Percentiles rank a stretch among this genome's conserved stretches.
These are phyloP conservation scores for Chrysemys picta DNA, from an alignment of 2,113 vertebrate genomes.

Conservation along the genomic window DNA sequence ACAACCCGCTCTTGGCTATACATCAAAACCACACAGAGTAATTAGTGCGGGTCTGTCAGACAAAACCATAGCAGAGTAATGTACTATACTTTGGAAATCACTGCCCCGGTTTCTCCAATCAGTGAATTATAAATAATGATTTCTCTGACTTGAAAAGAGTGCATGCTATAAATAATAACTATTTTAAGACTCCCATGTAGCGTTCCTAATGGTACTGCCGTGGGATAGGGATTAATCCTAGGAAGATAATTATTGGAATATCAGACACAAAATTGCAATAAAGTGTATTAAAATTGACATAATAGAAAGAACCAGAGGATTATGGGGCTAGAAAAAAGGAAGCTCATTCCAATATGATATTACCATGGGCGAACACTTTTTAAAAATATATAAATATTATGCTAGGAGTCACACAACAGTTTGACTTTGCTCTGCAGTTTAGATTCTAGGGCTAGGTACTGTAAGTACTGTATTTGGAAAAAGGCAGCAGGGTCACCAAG, in stretches of 20 bases:
- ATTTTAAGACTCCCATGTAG: slow-evolving; percentile 34
- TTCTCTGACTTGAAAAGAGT: not conserved
- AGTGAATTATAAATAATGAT: not conserved
- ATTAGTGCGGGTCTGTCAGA: slow-evolving; percentile 40
- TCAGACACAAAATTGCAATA: slow-evolving; percentile 52
- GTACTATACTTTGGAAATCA: not conserved
- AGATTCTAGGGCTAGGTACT: slow-evolving; percentile 3
- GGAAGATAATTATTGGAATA: slow-evolving; percentile 71
- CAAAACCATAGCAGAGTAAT: not conserved
- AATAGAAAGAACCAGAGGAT: not conserved
- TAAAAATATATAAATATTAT: not conserved
- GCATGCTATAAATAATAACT: slow-evolving; percentile 41
- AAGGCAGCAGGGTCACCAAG: not conserved
- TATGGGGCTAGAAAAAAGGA: not conserved
- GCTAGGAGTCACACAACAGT: not conserved
- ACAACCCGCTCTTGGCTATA: slow-evolving; percentile 30
- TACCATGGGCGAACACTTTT: slow-evolving; percentile 14
- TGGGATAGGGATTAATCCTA: slow-evolving; percentile 62
- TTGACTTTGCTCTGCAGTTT: not conserved
- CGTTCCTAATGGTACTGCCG: slow-evolving; percentile 32
- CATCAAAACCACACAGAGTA: slow-evolving; percentile 45
- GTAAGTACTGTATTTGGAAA: not conserved
- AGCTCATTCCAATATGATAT: not conserved
- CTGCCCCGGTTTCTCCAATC: not conserved
- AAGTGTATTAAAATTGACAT: slow-evolving; percentile 40